phyloP scores from a whole-genome alignment of 2,113 vertebrate species.

The Myrmecophaga tridactyla region DNA sequence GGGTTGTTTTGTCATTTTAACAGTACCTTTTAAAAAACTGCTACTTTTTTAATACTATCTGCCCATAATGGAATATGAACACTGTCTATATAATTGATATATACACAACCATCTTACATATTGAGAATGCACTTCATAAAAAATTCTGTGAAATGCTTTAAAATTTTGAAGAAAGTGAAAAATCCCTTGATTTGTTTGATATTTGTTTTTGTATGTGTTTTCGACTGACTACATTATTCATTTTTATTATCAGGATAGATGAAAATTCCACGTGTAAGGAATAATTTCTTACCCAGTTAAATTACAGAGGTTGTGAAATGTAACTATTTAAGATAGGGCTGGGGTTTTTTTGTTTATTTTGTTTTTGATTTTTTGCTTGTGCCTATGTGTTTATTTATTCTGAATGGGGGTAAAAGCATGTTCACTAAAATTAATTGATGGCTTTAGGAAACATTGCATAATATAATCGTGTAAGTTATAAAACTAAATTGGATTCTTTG shows the following conservation, averaged over 20 bases:
- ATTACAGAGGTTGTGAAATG: background rate
- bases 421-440: constrained; percentile 16
- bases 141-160: constrained; percentile 14
- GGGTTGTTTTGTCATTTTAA: too few relatives aligned
- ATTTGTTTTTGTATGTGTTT: background rate
- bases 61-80: background rate
- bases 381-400: background rate
- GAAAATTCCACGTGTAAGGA: background rate
- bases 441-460: background rate
- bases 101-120: background rate
- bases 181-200: constrained; percentile 10
- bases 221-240: background rate
- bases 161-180: constrained; percentile 15
- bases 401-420: background rate
- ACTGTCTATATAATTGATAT: background rate
- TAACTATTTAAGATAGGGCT: background rate
- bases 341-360: background rate
- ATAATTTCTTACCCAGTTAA: constrained; percentile 25
- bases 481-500: constrained; percentile 17
- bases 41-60: too few relatives aligned
- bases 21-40: too few relatives aligned
- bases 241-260: constrained; percentile 36
- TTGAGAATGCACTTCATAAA: constrained; percentile 13
- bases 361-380: too few relatives aligned
- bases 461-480: constrained; percentile 8